Percentiles rank a stretch among this genome's conserved stretches.
phyloP scores from a whole-genome alignment of 2,113 vertebrate species.

The Colinus virginianus region DNA sequence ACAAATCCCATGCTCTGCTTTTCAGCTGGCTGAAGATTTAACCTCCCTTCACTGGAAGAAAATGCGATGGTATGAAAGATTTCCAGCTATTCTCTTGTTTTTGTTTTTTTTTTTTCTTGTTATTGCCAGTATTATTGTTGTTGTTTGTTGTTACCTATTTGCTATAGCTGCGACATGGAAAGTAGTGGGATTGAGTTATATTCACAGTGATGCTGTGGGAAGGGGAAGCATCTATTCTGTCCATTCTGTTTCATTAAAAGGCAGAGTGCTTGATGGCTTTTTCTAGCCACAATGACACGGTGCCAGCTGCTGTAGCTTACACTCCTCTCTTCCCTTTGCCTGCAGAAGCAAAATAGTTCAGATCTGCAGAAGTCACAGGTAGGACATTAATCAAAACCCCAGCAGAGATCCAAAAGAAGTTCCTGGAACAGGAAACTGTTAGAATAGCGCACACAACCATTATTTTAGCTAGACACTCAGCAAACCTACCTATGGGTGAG shows the following conservation, averaged over 20 bases:
- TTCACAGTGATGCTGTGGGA: conserved; percentile 1
- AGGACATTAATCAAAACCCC: conserved; percentile 66
- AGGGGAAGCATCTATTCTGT: background rate
- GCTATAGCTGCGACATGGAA: background rate
- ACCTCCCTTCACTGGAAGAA: background rate
- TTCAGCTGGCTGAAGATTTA: background rate
- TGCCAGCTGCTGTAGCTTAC: conserved; percentile 11
- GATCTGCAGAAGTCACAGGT: conserved; percentile 45
- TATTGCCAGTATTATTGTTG: background rate
- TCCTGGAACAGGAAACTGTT: conserved; percentile 50
- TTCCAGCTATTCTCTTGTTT: background rate
- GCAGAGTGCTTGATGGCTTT: conserved; percentile 41
- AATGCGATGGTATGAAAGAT: background rate
- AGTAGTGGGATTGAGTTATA: background rate
- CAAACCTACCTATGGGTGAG: conserved; percentile 12
- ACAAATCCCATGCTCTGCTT: conserved; percentile 22
- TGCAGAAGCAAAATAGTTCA: conserved; percentile 29
- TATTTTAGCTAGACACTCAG: conserved; percentile 28
- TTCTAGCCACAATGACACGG: background rate
- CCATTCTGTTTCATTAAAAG: conserved; percentile 39
- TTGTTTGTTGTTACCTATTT: background rate
- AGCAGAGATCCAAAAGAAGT: conserved; percentile 32
- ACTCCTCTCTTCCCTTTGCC: background rate
- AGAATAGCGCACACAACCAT: background rate
- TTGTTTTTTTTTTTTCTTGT: background rate